A percentile compares a stretch with the other conserved stretches of the same genome.
Conservation (phyloP, 2,888 invertebrate species). For the Synergus umbraculus region DNA sequence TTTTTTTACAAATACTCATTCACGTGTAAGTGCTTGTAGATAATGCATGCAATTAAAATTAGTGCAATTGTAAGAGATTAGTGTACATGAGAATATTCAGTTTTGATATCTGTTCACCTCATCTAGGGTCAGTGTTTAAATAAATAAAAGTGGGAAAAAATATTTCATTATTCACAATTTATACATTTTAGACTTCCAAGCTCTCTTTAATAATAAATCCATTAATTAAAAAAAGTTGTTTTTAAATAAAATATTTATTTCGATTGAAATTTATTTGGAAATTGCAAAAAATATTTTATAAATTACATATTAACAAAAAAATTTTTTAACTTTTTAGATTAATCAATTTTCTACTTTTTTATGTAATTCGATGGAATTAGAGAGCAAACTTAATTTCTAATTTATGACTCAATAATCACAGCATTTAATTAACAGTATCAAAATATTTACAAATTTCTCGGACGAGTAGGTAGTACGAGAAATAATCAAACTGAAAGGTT, state of each 20-base stretch:
- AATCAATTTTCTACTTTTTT: too few relatives aligned
- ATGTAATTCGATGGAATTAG: too few relatives aligned
- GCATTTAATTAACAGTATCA: constrained; percentile 7
- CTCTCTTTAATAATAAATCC: not conserved
- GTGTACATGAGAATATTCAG: too few relatives aligned
- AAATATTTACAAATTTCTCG: not conserved
- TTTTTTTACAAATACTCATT: not conserved
- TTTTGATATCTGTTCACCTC: not conserved
- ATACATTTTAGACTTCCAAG: not conserved
- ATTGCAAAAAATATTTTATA: too few relatives aligned
- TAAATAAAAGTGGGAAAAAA: not conserved
- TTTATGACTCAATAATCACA: not conserved
- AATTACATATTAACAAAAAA: too few relatives aligned
- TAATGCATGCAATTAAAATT: not conserved
- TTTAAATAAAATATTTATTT: too few relatives aligned
- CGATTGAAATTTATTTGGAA: too few relatives aligned
- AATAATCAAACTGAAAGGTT: constrained; percentile 26
- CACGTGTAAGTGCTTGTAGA: not conserved
- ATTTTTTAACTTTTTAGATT: too few relatives aligned
- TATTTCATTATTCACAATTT: not conserved
- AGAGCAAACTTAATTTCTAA: not conserved
- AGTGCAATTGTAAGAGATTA: not conserved
- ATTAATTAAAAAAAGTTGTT: too few relatives aligned
- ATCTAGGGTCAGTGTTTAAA: not conserved
- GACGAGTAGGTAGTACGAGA: constrained; percentile 4